Evolutionary conservation across 2,888 invertebrate species (phyloP).

Genomic region (Acrobasis repandana): DNA sequence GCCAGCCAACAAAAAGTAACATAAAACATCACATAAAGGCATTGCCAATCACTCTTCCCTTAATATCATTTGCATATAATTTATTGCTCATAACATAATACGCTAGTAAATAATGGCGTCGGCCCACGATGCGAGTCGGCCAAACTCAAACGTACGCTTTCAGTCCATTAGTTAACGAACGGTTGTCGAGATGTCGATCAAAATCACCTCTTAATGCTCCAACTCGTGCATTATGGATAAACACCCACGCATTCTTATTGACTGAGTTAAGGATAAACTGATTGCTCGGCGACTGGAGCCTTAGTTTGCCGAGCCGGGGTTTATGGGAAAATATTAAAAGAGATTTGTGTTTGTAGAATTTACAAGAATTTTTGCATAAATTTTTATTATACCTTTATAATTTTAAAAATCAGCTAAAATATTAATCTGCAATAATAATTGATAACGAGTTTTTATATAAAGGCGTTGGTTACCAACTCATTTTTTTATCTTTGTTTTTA

Average conservation of each 20-base stretch:
- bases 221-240: slow-evolving; percentile 68
- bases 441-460: too few species aligned
- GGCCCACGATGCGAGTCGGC: slow-evolving; percentile 19
- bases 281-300: slow-evolving; percentile 3
- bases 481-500: too few species aligned
- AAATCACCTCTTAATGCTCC: slow-evolving; percentile 71
- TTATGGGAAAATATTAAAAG: not conserved
- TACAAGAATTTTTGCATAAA: too few species aligned
- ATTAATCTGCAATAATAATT: too few species aligned
- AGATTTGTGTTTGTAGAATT: not conserved
- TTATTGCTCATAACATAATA: slow-evolving; percentile 17
- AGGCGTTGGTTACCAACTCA: too few species aligned
- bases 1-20: not conserved
- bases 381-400: too few species aligned
- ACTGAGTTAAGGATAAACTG: slow-evolving; percentile 37
- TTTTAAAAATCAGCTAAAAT: too few species aligned
- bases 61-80: slow-evolving; percentile 15
- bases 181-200: slow-evolving; percentile 82
- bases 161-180: slow-evolving; percentile 81
- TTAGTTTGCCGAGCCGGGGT: not conserved
- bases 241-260: slow-evolving; percentile 69
- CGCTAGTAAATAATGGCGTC: slow-evolving; percentile 18
- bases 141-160: slow-evolving; percentile 59
- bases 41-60: not conserved
- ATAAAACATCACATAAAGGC: not conserved